Evolutionary conservation across 2,888 invertebrate genomes (phyloP).

Genomic region (Keiferia lycopersicella): DNA sequence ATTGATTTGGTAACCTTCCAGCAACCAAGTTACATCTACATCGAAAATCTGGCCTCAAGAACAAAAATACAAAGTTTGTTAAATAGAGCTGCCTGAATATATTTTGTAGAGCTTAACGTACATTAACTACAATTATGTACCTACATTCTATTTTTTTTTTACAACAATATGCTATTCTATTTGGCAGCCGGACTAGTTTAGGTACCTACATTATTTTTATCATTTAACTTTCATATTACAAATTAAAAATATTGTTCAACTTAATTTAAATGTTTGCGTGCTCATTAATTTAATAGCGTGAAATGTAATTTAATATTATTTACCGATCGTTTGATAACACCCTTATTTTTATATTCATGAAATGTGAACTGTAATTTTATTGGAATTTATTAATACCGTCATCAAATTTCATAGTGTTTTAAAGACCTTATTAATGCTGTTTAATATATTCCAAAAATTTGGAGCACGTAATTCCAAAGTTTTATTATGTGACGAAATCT

Average conservation of each 20-base stretch:
- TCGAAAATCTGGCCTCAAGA: no score
- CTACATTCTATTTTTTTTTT: neutral
- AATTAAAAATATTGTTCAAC: neutral
- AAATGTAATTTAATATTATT: constrained; percentile 1
- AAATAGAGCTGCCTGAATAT: no score
- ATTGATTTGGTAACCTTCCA: no score
- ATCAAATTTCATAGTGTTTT: constrained; percentile 56
- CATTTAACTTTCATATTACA: no score
- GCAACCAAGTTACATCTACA: no score
- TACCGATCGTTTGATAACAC: constrained; percentile 7
- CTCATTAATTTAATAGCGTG: constrained; percentile 5
- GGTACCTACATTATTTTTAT: no score
- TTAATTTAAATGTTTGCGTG: neutral
- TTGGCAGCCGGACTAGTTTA: no score
- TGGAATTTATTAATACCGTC: constrained; percentile 34
- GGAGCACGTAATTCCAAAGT: constrained; percentile 48
- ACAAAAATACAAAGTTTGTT: no score
- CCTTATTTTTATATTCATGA: constrained; percentile 23
- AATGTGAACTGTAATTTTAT: constrained; percentile 33
- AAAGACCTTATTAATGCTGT: constrained; percentile 55
- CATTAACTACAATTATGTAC: no score
- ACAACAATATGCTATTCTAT: no score
- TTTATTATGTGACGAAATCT: constrained; percentile 57
- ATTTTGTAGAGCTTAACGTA: no score
- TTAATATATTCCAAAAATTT: constrained; percentile 47